Evolutionary conservation across 2,888 invertebrate genomes (phyloP).

Genomic region (Ametastegia equiseti): DNA sequence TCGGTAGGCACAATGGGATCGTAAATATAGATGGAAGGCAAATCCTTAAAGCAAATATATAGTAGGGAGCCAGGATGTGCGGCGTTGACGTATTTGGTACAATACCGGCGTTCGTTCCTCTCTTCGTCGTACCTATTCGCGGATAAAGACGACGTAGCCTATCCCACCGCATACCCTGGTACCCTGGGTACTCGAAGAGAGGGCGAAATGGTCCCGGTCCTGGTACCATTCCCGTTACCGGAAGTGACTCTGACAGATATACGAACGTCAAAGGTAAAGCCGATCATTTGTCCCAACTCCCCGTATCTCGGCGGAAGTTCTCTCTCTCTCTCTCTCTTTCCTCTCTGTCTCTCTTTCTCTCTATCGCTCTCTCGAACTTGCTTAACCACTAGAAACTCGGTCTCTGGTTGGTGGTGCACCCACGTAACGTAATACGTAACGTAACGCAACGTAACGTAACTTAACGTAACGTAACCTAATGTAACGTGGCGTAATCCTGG

Average conservation of each 20-base stretch:
- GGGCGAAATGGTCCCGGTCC: too few relatives aligned
- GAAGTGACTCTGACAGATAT: conserved; percentile 63
- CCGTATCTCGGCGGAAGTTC: conserved; percentile 53
- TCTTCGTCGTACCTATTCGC: conserved; percentile 3
- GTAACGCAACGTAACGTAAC: not conserved
- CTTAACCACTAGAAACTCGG: conserved; percentile 13
- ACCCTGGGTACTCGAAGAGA: not conserved
- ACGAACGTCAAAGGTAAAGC: conserved; percentile 61
- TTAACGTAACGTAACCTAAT: conserved; percentile 14
- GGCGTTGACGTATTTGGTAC: conserved; percentile 25
- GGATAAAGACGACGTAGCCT: conserved; percentile 5
- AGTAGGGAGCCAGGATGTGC: not conserved
- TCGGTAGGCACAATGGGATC: not conserved
- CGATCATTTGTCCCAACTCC: conserved; percentile 63
- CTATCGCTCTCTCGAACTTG: not conserved
- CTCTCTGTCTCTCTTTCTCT: conserved; percentile 56
- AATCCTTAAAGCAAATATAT: conserved; percentile 17
- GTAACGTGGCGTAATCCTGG: conserved; percentile 63
- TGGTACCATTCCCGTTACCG: too few relatives aligned
- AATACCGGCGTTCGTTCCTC: too few relatives aligned
- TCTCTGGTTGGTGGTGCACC: not conserved
- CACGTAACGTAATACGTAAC: conserved; percentile 5
- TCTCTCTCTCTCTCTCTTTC: not conserved
- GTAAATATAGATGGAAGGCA: conserved; percentile 28
- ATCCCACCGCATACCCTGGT: not conserved